A percentile compares a stretch with the other conserved stretches of the same genome.
Evolutionary conservation across 2,113 vertebrate genomes (phyloP).

Genomic region (Phrynosoma blainvillii): DNA sequence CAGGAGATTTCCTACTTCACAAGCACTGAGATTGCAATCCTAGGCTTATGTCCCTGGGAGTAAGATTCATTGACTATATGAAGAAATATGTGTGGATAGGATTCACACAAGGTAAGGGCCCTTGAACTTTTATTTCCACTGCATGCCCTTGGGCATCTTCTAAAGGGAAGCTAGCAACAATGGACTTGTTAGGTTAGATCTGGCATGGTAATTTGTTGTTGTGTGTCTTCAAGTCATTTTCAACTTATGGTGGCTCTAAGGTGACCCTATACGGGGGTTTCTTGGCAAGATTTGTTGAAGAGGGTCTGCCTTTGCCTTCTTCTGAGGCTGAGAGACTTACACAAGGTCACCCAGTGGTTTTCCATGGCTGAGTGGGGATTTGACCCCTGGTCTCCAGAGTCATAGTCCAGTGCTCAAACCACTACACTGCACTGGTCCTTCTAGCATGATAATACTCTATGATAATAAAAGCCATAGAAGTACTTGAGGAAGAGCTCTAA

Average conservation of each 20-base stretch:
- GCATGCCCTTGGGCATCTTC: neutral
- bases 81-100: neutral
- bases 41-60: neutral
- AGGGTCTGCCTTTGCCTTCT: no score
- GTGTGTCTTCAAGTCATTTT: no score
- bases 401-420: no score
- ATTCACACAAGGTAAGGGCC: neutral
- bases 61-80: neutral
- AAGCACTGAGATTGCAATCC: neutral
- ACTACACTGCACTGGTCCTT: no score
- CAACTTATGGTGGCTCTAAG: no score
- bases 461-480: neutral
- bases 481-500: neutral
- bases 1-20: neutral
- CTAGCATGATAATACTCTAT: neutral
- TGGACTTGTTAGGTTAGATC: neutral
- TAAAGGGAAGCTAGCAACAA: neutral
- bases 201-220: neutral
- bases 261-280: no score
- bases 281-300: no score
- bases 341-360: no score
- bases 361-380: no score
- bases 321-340: no score
- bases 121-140: neutral
- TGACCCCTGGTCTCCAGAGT: no score